These are phyloP conservation scores for Tachuris rubrigastra DNA, from an alignment of 2,113 vertebrate genomes.

Conservation along the genomic window DNA sequence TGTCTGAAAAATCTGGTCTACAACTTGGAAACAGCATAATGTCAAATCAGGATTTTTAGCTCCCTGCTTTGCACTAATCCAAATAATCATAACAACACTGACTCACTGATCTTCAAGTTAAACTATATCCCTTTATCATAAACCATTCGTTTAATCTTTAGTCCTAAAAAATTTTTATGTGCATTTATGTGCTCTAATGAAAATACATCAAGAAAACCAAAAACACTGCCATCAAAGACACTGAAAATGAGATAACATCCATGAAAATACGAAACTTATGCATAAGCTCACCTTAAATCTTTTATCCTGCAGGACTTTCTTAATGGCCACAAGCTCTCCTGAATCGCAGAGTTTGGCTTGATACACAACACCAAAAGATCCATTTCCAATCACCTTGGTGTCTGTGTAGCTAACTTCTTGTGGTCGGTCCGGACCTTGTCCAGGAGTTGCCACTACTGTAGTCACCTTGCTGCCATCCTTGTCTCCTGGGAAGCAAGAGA, in stretches of 20 bases:
- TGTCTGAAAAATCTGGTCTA: neutral
- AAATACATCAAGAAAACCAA: neutral
- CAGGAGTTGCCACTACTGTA: slow-evolving; percentile 96
- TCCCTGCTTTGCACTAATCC: neutral
- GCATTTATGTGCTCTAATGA: neutral
- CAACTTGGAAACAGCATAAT: neutral
- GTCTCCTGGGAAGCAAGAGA: slow-evolving; percentile 80
- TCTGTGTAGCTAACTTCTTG: slow-evolving; percentile 99
- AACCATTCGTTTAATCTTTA: neutral
- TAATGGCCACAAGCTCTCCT: slow-evolving; percentile 97
- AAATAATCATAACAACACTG: neutral
- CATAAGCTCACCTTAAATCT: slow-evolving; percentile 92
- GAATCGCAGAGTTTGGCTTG: slow-evolving; percentile 99
- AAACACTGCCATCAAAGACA: neutral
- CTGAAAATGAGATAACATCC: neutral
- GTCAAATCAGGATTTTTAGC: neutral
- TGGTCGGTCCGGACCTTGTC: slow-evolving; percentile 95
- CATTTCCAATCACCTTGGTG: slow-evolving; percentile 98
- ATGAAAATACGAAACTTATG: neutral
- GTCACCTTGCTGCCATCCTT: slow-evolving; percentile 99
- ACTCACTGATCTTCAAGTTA: slow-evolving; percentile 1
- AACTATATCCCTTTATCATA: neutral
- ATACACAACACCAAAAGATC: slow-evolving; percentile 98
- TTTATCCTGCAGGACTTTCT: slow-evolving; percentile 99
- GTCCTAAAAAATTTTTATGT: neutral